Conservation (phyloP, 2,113 vertebrate genomes). For the Alexandromys fortis region DNA sequence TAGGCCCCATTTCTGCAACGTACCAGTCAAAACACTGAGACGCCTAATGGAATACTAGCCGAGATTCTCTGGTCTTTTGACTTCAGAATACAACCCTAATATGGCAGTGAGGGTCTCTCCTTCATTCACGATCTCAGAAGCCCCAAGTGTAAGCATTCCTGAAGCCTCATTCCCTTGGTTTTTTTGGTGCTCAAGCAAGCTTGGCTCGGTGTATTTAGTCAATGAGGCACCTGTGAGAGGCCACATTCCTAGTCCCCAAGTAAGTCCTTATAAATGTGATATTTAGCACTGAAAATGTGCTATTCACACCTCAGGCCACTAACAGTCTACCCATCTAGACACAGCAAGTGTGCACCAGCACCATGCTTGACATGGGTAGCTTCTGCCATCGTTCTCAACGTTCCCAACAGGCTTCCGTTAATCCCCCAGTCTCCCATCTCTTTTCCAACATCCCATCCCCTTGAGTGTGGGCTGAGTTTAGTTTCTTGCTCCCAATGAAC, state of each 20-base stretch:
- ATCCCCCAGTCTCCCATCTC: too few relatives aligned
- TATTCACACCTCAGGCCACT: slow-evolving; percentile 52
- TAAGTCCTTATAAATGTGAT: slow-evolving; percentile 49
- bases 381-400: not conserved
- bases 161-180: not conserved
- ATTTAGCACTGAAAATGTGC: slow-evolving; percentile 61
- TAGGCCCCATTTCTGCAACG: slow-evolving; percentile 36
- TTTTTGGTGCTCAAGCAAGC: not conserved
- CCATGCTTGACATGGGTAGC: not conserved
- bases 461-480: not conserved
- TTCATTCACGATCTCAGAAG: not conserved
- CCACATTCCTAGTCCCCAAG: not conserved
- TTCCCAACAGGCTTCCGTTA: not conserved
- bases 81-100: not conserved
- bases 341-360: not conserved
- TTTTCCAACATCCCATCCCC: not conserved
- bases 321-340: not conserved
- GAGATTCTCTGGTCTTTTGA: not conserved
- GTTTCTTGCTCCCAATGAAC: not conserved
- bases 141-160: not conserved
- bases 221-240: not conserved
- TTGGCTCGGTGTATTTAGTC: not conserved
- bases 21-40: slow-evolving; percentile 66
- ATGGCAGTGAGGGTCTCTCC: not conserved
- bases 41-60: slow-evolving; percentile 67